Evolutionary conservation across 1,140 invertebrate species (phyloP), one percentile per base, ranked within the genome.

Genomic region (Eulimnadia texana): DNA sequence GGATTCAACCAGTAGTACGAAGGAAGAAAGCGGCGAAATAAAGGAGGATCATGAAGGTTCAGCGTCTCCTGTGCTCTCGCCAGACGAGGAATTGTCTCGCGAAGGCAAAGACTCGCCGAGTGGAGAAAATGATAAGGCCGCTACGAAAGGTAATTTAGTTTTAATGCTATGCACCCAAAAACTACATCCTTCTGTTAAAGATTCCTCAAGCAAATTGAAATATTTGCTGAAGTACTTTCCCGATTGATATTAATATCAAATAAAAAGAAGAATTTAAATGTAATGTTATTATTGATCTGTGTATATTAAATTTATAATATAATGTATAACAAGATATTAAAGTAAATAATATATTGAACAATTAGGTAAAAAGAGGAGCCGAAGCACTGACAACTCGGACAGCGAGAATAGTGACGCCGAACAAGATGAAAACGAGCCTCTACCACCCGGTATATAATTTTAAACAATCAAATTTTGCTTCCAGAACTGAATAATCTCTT

Each of bases 341-440:
- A 28, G 66, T 68, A 60, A 66, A 20, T 51, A 20, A 20, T 16
- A 47, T 47, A 47, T 16, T 51, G 10, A 55, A 27, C 27, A 0
- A 22, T 0, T 0, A 57, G 55, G 55, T n/a, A 65, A 50, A 67
- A 71, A 33, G 65, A 69, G 60, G 62, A 69, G 66, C 68, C 52
- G 61, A 67, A 27, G 65, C 59, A 49, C 52, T 61, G 47, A 23
- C 47, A 42, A 55, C 23, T 25, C 23, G 50, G 59, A 64, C 24
- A 57, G 55, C 19, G 55, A 33, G 2, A 42, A 42, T 16, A 57
- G 55, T 19, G 55, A 57, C 19, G 22, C 20, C 24, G 55, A 57
- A 29, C 25, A 27, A 49, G 65, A 69, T 50, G 69, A 69, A 52
- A 68, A 72, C 61, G 70, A 72, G 59, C 66, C 70, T 9, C 65